Percentiles rank a stretch among this genome's conserved stretches.
phyloP scores from a whole-genome alignment of 2,888 invertebrate species.

The Cerastoderma edule region DNA sequence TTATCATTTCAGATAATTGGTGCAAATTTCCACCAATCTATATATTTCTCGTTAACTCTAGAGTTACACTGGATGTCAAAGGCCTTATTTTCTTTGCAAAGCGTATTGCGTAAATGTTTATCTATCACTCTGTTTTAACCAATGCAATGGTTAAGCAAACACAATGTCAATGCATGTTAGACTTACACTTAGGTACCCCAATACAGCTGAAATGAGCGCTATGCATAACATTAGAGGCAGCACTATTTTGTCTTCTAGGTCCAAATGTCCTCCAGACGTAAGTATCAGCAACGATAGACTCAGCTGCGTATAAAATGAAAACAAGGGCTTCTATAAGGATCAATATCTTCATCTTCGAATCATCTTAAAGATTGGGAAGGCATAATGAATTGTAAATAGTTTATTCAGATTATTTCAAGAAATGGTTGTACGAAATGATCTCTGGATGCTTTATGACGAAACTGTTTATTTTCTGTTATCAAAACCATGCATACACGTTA shows the following conservation, averaged over 20 bases:
- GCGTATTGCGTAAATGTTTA: background rate
- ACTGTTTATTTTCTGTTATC: background rate
- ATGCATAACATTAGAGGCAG: slow-evolving; percentile 70
- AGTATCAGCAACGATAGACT: slow-evolving; percentile 63
- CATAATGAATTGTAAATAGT: too few species aligned
- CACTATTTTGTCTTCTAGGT: slow-evolving; percentile 67
- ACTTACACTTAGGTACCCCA: slow-evolving; percentile 77
- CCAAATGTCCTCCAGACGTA: slow-evolving; percentile 48
- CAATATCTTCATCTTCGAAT: background rate
- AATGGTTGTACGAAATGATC: background rate
- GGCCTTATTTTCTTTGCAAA: background rate
- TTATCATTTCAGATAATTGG: too few species aligned
- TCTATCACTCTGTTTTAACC: background rate
- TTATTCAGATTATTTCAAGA: too few species aligned
- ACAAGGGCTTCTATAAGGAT: background rate
- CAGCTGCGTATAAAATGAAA: slow-evolving; percentile 40
- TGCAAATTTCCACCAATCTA: background rate
- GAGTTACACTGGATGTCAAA: background rate
- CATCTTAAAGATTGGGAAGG: background rate
- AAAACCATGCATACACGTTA: background rate
- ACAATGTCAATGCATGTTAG: too few species aligned
- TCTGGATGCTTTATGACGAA: background rate
- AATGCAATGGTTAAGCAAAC: too few species aligned
- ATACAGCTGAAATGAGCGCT: slow-evolving; percentile 66
- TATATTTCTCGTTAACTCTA: background rate